These are phyloP conservation scores for Drosophila novamexicana DNA, from an alignment of 1,140 invertebrate genomes.

Conservation along the genomic window DNA sequence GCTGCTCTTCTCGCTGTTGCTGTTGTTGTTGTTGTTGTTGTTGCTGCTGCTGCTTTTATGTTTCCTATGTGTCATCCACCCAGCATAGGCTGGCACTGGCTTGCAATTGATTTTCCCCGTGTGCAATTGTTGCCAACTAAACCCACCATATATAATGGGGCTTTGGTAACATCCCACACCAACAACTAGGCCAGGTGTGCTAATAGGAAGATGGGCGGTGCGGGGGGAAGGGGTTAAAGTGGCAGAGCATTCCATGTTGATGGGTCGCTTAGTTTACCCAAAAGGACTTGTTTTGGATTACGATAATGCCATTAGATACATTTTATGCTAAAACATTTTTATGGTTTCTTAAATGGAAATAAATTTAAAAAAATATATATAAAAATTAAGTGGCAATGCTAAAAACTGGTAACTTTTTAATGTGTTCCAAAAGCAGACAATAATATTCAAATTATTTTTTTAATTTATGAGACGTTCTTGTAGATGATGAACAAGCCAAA, in stretches of 20 bases:
- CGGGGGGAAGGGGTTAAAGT: not conserved
- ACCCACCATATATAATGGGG: not conserved
- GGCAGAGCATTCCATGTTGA: constrained; percentile 28
- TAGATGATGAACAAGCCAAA: not conserved
- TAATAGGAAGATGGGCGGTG: too few species aligned
- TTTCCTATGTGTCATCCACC: constrained; percentile 22
- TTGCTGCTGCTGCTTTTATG: constrained; percentile 2
- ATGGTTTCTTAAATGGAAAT: too few species aligned
- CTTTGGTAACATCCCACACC: constrained; percentile 11
- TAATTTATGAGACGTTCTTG: too few species aligned
- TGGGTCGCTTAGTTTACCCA: constrained; percentile 22
- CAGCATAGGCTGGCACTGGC: constrained; percentile 44
- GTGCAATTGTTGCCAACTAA: constrained; percentile 23
- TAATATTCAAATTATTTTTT: too few species aligned
- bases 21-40: constrained; percentile 4
- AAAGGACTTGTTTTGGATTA: constrained; percentile 20
- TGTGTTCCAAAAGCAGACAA: too few species aligned
- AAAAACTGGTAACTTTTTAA: too few species aligned
- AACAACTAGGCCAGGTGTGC: not conserved
- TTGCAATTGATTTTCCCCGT: constrained; percentile 65
- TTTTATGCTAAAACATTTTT: not conserved
- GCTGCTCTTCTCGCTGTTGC: not conserved
- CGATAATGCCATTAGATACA: constrained; percentile 2
- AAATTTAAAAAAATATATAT: too few species aligned
- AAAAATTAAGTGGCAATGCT: too few species aligned